Evolutionary conservation across 2,888 invertebrate species (phyloP).

Genomic region (Chaetogeoica ovagalla): DNA sequence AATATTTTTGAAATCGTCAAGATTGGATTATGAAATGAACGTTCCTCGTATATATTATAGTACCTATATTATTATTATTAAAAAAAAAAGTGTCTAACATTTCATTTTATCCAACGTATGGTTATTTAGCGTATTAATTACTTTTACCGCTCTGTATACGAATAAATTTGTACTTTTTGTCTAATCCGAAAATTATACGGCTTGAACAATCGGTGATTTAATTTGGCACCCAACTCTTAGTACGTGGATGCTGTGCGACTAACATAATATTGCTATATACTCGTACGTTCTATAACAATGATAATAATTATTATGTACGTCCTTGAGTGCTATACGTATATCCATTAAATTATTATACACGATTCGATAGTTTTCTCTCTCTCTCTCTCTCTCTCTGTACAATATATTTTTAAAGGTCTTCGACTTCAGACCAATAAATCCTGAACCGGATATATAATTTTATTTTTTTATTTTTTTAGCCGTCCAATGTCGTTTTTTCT

Average conservation of each 20-base stretch:
- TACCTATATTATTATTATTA: too few species aligned
- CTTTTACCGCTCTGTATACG: constrained; percentile 1
- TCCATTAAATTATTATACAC: constrained; percentile 44
- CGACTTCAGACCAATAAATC: constrained; percentile 51
- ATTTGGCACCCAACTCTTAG: constrained; percentile 25
- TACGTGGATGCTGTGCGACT: constrained; percentile 33
- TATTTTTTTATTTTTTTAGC: constrained; percentile 34
- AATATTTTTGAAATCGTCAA: too few species aligned
- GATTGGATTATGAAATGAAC: too few species aligned
- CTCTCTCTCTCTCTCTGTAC: constrained; percentile 3
- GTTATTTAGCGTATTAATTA: not conserved
- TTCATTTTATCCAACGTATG: too few species aligned
- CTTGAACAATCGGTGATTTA: constrained; percentile 23
- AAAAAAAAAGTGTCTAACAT: too few species aligned
- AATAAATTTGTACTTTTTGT: constrained; percentile 19
- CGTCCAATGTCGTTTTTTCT: constrained; percentile 40
- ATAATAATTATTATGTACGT: constrained; percentile 34
- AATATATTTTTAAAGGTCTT: constrained; percentile 33
- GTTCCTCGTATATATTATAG: too few species aligned
- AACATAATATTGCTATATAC: constrained; percentile 7
- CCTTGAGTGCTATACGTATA: constrained; percentile 38
- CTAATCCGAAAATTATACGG: constrained; percentile 43
- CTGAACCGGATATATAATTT: constrained; percentile 39
- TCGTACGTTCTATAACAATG: constrained; percentile 23
- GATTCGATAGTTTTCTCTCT: constrained; percentile 25